Evolutionary conservation across 2,888 invertebrate species (phyloP), one percentile per base, ranked within the genome.

Genomic region (Corythucha ciliata): DNA sequence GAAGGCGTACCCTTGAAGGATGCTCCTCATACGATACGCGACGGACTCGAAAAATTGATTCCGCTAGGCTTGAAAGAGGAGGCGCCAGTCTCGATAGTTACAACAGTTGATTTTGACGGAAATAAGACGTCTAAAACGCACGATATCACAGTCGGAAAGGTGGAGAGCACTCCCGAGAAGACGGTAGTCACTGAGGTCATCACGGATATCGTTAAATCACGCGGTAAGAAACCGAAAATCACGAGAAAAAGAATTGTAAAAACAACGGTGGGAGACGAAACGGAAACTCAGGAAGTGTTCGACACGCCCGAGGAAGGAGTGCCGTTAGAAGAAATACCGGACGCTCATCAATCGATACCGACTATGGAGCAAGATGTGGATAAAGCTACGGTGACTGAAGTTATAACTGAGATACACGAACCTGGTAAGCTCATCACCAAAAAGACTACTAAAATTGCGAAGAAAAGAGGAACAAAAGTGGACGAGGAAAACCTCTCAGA

Each of bases 221-320:
- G 24, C 12, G 50, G 39, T 33, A 49, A 51, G 25, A 50, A 44
- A 32, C 37, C 40, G 10, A 44, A 34, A 27, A 34, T 50, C 12
- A 14, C 21, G 21, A 26, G 36, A 40, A 52, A 52, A 29, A 39
- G 41, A 39, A 32, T 40, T 4, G 26, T 54, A 2, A 56, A 51
- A 41, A 53, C 27, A 39, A 33, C 18, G 18, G 33, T 46, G 10
- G 18, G 42, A 42, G 27, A 37, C 33, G 3, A 49, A 46, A 29
- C 36, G 39, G 32, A 29, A 29, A 29, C 10, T 29, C n/a, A n/a
- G n/a, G n/a, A n/a, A n/a, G n/a, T n/a, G n/a, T n/a, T n/a, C n/a
- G 67, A 70, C 10, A 64, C 66, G 4, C 70, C 70, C 0, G 64
- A 65, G 10, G 64, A 65, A 45, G 69, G 67, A 20, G 60, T 62